phyloP scores from a whole-genome alignment of 2,113 vertebrate species.

The Aptenodytes patagonicus region DNA sequence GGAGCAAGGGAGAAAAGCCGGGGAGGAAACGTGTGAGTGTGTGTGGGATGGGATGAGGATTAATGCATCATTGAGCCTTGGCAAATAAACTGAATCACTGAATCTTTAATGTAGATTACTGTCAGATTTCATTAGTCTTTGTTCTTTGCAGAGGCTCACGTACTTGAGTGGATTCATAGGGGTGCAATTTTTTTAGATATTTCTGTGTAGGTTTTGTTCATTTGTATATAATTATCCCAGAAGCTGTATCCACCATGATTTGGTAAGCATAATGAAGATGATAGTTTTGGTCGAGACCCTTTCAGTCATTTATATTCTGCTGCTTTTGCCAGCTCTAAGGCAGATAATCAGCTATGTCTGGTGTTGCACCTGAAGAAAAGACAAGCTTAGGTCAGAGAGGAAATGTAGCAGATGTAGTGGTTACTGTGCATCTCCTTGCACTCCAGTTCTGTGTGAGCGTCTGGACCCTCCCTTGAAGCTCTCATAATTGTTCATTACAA shows the following conservation, averaged over 20 bases:
- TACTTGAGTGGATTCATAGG: neutral
- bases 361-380: neutral
- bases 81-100: constrained; percentile 59
- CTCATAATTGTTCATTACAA: neutral
- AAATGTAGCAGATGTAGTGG: neutral
- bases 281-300: neutral
- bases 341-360: neutral
- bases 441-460: neutral
- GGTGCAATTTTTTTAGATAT: neutral
- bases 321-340: neutral
- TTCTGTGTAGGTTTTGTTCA: constrained; percentile 9
- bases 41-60: constrained; percentile 52
- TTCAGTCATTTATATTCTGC: neutral
- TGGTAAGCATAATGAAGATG: neutral
- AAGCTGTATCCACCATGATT: neutral
- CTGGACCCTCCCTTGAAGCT: neutral
- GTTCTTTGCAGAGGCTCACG: neutral
- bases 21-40: constrained; percentile 29
- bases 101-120: constrained; percentile 64
- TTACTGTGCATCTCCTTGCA: neutral
- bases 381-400: neutral
- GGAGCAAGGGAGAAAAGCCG: constrained; percentile 8
- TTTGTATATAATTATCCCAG: neutral
- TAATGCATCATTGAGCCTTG: constrained; percentile 59
- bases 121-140: constrained; percentile 68